A percentile compares a stretch with the other conserved stretches of the same genome.
phyloP scores from a whole-genome alignment of 1,140 invertebrate species.

The Drosophila melanica region DNA sequence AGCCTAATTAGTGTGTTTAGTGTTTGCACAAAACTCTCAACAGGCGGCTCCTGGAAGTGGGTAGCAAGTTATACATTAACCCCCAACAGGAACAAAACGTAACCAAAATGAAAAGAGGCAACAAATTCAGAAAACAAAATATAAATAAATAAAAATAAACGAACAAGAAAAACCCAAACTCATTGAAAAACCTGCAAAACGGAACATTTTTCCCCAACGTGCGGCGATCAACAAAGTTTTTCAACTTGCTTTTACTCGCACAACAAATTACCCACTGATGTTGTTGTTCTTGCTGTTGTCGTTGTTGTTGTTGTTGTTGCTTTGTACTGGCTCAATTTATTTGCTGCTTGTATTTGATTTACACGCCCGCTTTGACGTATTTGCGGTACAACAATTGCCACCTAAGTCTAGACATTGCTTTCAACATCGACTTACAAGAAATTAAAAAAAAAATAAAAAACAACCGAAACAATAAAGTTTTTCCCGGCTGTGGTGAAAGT shows the following conservation, averaged over 20 bases:
- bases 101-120: not conserved
- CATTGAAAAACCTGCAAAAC: conserved; percentile 47
- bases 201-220: conserved; percentile 38
- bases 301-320: conserved; percentile 32
- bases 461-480: conserved; percentile 16
- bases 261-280: conserved; percentile 36
- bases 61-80: conserved; percentile 64
- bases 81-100: conserved; percentile 1
- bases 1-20: conserved; percentile 46
- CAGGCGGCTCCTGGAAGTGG: conserved; percentile 62
- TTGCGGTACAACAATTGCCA: conserved; percentile 65
- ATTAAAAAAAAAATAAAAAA: not conserved
- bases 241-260: conserved; percentile 36
- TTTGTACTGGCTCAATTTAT: conserved; percentile 50
- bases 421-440: conserved; percentile 30
- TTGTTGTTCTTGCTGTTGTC: conserved; percentile 5
- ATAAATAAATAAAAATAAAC: not conserved
- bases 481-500: conserved; percentile 13
- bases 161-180: conserved; percentile 10
- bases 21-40: conserved; percentile 47
- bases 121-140: not conserved
- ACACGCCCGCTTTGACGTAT: conserved; percentile 69
- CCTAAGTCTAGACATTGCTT: conserved; percentile 66
- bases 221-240: conserved; percentile 45
- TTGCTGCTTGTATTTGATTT: conserved; percentile 52